Base-by-base conservation (phyloP, 2,113 vertebrate species). In the Aspiorhynchus laticeps region DNA sequence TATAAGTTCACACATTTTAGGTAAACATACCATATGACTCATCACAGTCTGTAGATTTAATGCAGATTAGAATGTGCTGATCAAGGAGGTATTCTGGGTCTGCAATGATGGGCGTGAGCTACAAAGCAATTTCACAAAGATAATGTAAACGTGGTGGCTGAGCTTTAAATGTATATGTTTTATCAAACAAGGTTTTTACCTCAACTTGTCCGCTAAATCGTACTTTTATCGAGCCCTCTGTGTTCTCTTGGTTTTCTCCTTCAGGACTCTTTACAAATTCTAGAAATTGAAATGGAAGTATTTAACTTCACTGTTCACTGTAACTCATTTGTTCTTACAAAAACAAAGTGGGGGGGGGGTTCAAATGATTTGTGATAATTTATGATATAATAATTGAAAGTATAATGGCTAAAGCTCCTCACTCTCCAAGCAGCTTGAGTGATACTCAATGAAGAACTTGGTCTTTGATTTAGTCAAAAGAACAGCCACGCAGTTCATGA, bases 401-500 rank as follows among this genome's bases (percentile, higher is more conserved):
- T 51, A 19, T 84, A 10, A 75, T 73, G 61, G 0, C 9, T n/a
- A 59, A 15, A 24, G 63, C 11, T 84, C 2, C 93, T 71, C 95
- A 99, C 98, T 97, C 92, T 99, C 98, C 90, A 99, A 92, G 93
- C 97, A 99, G 94, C 96, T 98, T 11, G 98, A 99, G 84, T 99
- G 95, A 90, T 96, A 98, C 87, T 99, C 98, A 0, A 99, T 96
- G 94, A 97, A 98, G 95, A 99, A 99, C 89, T 96, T 97, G 36
- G 98, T 99, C 93, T 98, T 97, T 8, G 98, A 98, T 93, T 99
- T 99, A 17, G 98, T 99, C 92, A 93, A 94, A 88, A 99, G 92
- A 0, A 91, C 97, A 59, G 98, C 98, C 0, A 92, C 93, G 85
- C 97, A 99, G 33, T 95, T 96, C 90, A 97, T 95, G 87, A 99